phyloP scores from a whole-genome alignment of 2,113 vertebrate genomes.

The Melanerpes aurifrons region DNA sequence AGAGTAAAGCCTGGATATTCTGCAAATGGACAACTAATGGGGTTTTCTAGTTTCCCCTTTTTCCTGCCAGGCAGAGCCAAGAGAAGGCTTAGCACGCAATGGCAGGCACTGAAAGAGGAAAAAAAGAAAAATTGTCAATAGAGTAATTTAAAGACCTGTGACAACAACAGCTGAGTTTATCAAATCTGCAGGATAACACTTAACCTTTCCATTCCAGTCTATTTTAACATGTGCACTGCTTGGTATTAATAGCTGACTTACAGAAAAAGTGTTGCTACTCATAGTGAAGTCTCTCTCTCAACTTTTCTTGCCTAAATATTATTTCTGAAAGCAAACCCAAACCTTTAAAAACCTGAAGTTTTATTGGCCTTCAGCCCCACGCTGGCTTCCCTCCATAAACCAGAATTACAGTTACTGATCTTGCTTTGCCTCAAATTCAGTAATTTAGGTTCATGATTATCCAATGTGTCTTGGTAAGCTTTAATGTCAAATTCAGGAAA shows the following conservation, averaged over 20 bases:
- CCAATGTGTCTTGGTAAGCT: background rate
- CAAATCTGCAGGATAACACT: constrained; percentile 66
- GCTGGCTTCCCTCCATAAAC: background rate
- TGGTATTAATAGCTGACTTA: constrained; percentile 46
- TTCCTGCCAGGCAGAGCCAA: constrained; percentile 68
- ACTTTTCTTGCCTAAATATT: background rate
- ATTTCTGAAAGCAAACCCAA: constrained; percentile 35
- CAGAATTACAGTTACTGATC: constrained; percentile 11
- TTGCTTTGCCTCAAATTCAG: constrained; percentile 31
- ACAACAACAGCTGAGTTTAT: constrained; percentile 67
- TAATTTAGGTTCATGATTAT: background rate
- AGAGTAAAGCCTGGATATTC: constrained; percentile 67
- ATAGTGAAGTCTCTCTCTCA: background rate
- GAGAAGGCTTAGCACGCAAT: constrained; percentile 61
- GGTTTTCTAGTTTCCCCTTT: constrained; percentile 73
- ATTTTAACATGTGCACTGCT: constrained; percentile 35
- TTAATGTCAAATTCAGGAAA: background rate
- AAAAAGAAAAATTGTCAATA: constrained; percentile 33
- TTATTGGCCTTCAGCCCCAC: background rate
- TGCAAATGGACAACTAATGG: constrained; percentile 70
- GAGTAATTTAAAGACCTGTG: constrained; percentile 50
- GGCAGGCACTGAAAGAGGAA: constrained; percentile 23
- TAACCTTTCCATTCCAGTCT: constrained; percentile 64
- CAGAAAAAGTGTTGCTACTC: background rate
- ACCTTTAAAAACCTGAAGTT: background rate